Percentiles rank a stretch among this genome's conserved stretches.
Evolutionary conservation across 1,140 invertebrate species (phyloP).

Genomic region (Temnothorax curvispinosus): DNA sequence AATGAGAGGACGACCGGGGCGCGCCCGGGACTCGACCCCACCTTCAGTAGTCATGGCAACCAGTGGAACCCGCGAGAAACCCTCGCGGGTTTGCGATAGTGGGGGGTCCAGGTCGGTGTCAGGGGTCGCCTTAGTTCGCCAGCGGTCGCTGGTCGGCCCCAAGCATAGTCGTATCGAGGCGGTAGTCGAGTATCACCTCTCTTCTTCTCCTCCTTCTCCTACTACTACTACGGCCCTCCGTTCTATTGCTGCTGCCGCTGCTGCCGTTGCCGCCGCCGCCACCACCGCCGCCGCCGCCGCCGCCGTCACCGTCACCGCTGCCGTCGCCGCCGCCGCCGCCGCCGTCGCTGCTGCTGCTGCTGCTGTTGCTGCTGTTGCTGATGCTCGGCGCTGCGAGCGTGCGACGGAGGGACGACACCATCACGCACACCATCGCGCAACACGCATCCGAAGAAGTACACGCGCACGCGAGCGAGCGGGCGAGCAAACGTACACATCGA

Average conservation of each 20-base stretch:
- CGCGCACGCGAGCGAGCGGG: conserved; percentile 44
- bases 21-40: conserved; percentile 84
- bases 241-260: conserved; percentile 16
- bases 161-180: conserved; percentile 83
- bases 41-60: conserved; percentile 85
- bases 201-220: conserved; percentile 65
- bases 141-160: conserved; percentile 85
- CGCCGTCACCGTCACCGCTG: not conserved
- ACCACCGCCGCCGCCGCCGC: not conserved
- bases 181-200: conserved; percentile 76
- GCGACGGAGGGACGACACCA: conserved; percentile 50
- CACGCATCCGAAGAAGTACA: conserved; percentile 47
- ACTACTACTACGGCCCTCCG: conserved; percentile 47
- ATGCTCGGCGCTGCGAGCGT: conserved; percentile 56
- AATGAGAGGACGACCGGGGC: conserved; percentile 83
- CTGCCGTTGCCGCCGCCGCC: not conserved
- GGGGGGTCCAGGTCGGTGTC: conserved; percentile 84
- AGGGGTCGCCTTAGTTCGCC: conserved; percentile 84
- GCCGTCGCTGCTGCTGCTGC: not conserved
- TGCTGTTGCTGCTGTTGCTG: conserved; percentile 38
- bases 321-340: not conserved
- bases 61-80: conserved; percentile 81
- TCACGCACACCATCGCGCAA: conserved; percentile 49
- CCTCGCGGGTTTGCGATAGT: conserved; percentile 77
- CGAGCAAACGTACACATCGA: conserved; percentile 40